Conservation (phyloP, 2,113 vertebrate species). For the Otis tarda region DNA sequence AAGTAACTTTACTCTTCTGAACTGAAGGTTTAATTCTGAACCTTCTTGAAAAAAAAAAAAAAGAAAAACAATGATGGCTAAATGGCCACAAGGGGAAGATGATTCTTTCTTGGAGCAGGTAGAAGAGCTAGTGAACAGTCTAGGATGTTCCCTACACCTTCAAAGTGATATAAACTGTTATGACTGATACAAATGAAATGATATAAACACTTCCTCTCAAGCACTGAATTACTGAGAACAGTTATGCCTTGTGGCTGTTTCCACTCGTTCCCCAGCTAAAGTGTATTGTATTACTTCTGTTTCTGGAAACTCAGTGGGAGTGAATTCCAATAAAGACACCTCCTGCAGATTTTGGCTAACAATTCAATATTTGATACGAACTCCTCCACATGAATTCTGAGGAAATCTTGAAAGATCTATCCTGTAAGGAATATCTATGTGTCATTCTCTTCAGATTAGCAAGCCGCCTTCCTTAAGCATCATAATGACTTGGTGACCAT, state of each 20-base stretch:
- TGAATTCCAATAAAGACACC: background rate
- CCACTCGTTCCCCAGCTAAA: background rate
- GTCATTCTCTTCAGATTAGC: background rate
- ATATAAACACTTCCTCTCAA: background rate
- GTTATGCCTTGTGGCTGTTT: background rate
- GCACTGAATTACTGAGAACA: background rate
- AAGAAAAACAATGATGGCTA: background rate
- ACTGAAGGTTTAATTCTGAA: background rate
- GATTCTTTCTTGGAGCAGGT: background rate
- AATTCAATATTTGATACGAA: background rate
- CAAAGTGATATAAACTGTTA: background rate
- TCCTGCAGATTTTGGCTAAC: background rate
- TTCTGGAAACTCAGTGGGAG: background rate
- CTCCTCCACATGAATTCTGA: background rate
- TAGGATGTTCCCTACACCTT: background rate
- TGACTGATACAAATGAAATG: background rate
- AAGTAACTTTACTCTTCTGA: background rate
- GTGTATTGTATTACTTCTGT: background rate
- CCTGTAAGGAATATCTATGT: background rate
- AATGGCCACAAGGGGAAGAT: background rate
- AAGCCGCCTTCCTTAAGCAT: background rate
- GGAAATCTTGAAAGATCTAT: background rate
- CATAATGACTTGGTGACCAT: accelerated
- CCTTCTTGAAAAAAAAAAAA: background rate
- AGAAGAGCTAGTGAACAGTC: background rate